Evolutionary conservation across 1,140 invertebrate genomes (phyloP), one percentile per base, ranked within the genome.

Genomic region (Pantala flavescens): DNA sequence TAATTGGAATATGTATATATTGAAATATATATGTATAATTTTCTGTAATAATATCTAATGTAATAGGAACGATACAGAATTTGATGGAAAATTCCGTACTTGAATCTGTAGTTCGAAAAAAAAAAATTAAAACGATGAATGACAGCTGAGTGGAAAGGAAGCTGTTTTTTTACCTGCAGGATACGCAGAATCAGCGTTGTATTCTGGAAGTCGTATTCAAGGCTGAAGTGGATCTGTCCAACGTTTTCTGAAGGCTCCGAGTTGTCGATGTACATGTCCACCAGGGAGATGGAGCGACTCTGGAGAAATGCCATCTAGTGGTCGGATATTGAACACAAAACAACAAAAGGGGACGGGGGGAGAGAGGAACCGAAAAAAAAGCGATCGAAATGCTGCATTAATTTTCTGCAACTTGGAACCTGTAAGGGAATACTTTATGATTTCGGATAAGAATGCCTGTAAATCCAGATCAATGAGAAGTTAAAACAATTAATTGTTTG

Each of bases 201-300:
- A 79, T 94, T 94, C 85, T 96, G 94, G 84, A 97, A 97, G 84
- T 98, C 94, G 82, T 98, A 98, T 82, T 96, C 94, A 79, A 98
- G 84, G 71, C 92, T 95, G 84, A 98, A 96, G 82, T 98, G 95
- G 79, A 98, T 95, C 85, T 96, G 93, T 23, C 94, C 94, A 76
- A 95, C 93, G 83, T 94, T 95, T 84, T 95, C 93, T 76, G 91
- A 93, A 0, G 94, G 90, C 83, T 95, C 93, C 24, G 91, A 90
- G 83, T 94, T 95, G 85, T 96, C 94, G 82, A 95, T 93, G 85
- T 95, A 96, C 93, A 96, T 96, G 81, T 96, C 93, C 81, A 95
- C 92, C 86, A 95, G 86, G n/a, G 93, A 95, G 78, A 95, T 90
- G 78, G 93, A 94, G 80, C 93, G 91, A 83, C 90, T 95, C 86